Base-by-base conservation (phyloP, 2,888 invertebrate genomes). In the Eupithecia abbreviata region DNA sequence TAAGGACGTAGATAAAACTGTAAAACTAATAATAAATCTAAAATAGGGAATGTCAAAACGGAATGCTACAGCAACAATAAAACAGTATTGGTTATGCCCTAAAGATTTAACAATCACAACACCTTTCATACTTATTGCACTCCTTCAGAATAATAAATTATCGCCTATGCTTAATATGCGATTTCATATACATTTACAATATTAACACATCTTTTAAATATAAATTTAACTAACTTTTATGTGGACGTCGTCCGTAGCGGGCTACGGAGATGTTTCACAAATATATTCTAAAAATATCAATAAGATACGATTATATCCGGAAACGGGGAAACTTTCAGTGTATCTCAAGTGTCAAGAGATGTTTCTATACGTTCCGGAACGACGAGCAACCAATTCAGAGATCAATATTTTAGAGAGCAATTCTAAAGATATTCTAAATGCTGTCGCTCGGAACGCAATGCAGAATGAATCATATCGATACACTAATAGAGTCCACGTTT, bases 71-170 rank as follows among this genome's bases (percentile, higher is more conserved):
- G 91, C 85, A 93, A 93, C 93, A 92, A 90, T 88, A 86, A 85
- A 88, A 89, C 87, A 88, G 85, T 88, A 88, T 84, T 87, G 86
- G 89, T 87, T 87, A 87, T 88, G 87, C 86, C 89, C 86, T 90
- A 91, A 90, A 90, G 87, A 90, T 92, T 90, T 92, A 94, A 93
- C 93, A 91, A 93, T 93, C 93, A 94, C 94, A 93, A 93, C 93
- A 90, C 91, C 92, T 91, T 91, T 91, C 94, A 92, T 90, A 91
- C 93, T 92, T 94, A 94, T 95, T 95, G 94, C 95, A 94, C 94
- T 92, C 94, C 93, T 91, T 93, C 92, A 87, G 90, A 92, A 92
- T 92, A 93, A 92, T 92, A 92, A 93, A 91, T 91, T 92, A 93
- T 91, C 92, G 90, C 90, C 90, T 91, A 92, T 91, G 91, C 89